Conservation (phyloP, 2,797 vertebrate species). For the Brachyrhaphis roseni region DNA sequence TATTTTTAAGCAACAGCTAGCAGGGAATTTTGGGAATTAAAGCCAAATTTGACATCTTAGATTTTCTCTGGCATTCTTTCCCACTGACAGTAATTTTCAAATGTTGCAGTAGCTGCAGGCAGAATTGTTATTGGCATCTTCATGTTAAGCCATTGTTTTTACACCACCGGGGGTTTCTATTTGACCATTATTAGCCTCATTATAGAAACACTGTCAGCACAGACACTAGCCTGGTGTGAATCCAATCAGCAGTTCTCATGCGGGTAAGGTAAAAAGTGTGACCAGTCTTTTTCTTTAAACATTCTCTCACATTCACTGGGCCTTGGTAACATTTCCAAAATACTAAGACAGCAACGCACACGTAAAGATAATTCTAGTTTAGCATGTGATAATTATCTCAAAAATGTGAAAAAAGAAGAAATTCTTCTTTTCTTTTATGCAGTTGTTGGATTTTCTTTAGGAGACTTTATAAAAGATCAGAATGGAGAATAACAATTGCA, state of each 20-base stretch:
- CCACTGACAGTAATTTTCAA: neutral
- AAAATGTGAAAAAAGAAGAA: neutral
- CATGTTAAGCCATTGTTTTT: neutral
- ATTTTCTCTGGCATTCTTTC: neutral
- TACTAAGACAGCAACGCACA: no score
- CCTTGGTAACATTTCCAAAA: neutral
- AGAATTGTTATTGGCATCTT: neutral
- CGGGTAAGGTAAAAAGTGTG: neutral
- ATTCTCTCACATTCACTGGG: neutral
- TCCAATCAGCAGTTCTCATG: neutral
- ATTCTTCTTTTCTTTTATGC: neutral
- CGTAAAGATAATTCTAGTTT: neutral
- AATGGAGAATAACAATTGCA: neutral
- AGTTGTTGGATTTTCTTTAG: neutral
- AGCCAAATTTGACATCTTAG: neutral
- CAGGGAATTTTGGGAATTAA: neutral
- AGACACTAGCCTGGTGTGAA: conserved; percentile 7
- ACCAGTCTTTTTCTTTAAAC: neutral
- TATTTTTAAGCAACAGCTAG: neutral
- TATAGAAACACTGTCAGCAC: neutral
- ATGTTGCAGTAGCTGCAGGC: neutral
- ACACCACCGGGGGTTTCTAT: neutral
- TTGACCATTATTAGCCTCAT: neutral
- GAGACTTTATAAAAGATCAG: neutral
- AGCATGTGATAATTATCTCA: neutral